Percentiles rank a stretch among this genome's conserved stretches.
These are phyloP conservation scores for Oscheius onirici DNA, from an alignment of 2,888 invertebrate genomes.

Conservation along the genomic window DNA sequence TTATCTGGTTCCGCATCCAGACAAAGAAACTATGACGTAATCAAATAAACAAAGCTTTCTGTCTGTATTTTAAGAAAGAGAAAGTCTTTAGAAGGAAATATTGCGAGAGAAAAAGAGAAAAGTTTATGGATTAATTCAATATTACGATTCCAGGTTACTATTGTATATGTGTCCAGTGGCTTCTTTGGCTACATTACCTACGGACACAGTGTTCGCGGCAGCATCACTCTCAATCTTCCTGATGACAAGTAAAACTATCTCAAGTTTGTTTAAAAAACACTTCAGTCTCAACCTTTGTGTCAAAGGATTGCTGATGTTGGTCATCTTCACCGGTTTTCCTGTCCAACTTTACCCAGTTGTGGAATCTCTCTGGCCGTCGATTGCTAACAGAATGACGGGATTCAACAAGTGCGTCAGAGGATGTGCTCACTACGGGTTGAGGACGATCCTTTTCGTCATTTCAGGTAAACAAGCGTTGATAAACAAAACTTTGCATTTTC, in stretches of 20 bases:
- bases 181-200: slow-evolving; percentile 92
- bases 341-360: slow-evolving; percentile 93
- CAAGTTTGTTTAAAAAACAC: not conserved
- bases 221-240: slow-evolving; percentile 87
- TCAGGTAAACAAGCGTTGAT: slow-evolving; percentile 14
- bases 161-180: slow-evolving; percentile 83
- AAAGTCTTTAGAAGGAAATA: no score
- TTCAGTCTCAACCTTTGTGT: slow-evolving; percentile 62
- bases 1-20: no score
- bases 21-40: no score
- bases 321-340: slow-evolving; percentile 74
- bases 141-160: slow-evolving; percentile 77
- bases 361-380: slow-evolving; percentile 85
- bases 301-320: slow-evolving; percentile 60
- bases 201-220: slow-evolving; percentile 82
- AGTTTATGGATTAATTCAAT: no score
- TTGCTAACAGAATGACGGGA: slow-evolving; percentile 71
- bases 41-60: not conserved
- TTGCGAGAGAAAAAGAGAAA: no score
- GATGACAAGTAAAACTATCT: slow-evolving; percentile 57
- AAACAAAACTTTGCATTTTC: slow-evolving; percentile 10
- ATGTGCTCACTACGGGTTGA: slow-evolving; percentile 18
- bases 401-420: not conserved
- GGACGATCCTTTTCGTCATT: slow-evolving; percentile 17
- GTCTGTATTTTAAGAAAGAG: not conserved